Evolutionary conservation across 2,797 vertebrate species (phyloP).

Genomic region (Danio aesculapii): DNA sequence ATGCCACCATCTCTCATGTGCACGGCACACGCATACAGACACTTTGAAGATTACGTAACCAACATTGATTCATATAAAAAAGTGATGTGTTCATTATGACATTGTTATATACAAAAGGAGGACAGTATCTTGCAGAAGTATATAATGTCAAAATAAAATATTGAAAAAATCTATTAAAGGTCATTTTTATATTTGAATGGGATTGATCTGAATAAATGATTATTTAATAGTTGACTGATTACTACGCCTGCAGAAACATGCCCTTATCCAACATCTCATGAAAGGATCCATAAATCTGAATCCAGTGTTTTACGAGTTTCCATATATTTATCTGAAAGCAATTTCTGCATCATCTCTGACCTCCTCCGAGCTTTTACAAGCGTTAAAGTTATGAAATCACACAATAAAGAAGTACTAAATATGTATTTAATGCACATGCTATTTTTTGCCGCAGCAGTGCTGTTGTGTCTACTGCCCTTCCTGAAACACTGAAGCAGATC

Average conservation of each 20-base stretch:
- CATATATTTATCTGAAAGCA: neutral
- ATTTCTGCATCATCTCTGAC: neutral
- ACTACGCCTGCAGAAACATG: neutral
- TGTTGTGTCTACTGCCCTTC: constrained; percentile 22
- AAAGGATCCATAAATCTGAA: constrained; percentile 5
- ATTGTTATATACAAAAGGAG: neutral
- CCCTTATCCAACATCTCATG: neutral
- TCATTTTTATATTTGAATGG: no score
- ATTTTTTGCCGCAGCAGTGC: constrained; percentile 16
- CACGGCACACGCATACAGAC: constrained; percentile 25
- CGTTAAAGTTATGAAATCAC: neutral
- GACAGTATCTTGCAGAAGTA: neutral
- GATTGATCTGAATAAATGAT: no score
- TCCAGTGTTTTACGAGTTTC: neutral
- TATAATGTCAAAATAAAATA: neutral
- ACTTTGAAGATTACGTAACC: neutral
- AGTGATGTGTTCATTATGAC: neutral
- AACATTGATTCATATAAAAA: neutral
- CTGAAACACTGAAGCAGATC: constrained; percentile 1
- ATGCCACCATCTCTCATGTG: constrained; percentile 57
- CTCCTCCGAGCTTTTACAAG: neutral
- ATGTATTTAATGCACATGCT: neutral
- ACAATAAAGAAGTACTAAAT: neutral
- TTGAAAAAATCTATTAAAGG: no score
- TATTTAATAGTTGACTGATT: neutral